phyloP scores from a whole-genome alignment of 2,888 invertebrate species.

The Tinea pellionella region DNA sequence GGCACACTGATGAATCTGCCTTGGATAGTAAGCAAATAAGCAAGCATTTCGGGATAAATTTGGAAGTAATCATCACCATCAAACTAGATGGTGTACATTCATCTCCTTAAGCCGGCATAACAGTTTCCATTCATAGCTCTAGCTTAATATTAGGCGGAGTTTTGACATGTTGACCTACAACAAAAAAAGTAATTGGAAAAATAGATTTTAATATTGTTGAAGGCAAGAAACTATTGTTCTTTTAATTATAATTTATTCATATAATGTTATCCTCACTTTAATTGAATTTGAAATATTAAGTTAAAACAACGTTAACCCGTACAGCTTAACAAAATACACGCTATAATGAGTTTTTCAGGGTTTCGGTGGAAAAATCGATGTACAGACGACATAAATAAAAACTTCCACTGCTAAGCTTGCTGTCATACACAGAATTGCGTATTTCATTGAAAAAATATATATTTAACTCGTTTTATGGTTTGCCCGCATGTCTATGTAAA shows the following conservation, averaged over 20 bases:
- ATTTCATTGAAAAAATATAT: slow-evolving; percentile 6
- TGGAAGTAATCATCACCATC: too few relatives aligned
- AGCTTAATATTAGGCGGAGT: too few relatives aligned
- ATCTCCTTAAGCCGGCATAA: too few relatives aligned
- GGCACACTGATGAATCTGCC: too few relatives aligned
- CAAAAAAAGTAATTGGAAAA: too few relatives aligned
- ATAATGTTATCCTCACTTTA: background rate
- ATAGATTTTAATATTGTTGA: too few relatives aligned
- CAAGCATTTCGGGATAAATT: too few relatives aligned
- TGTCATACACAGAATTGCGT: background rate
- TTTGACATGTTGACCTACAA: too few relatives aligned
- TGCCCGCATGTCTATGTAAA: background rate
- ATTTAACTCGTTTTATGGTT: background rate
- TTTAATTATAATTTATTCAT: background rate
- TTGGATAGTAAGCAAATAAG: too few relatives aligned
- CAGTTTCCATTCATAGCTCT: too few relatives aligned
- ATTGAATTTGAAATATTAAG: background rate
- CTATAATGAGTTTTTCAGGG: background rate
- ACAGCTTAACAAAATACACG: background rate
- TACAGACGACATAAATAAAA: background rate
- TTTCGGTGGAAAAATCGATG: background rate
- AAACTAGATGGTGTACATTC: too few relatives aligned
- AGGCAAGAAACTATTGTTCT: too few relatives aligned
- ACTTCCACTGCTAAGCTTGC: background rate
- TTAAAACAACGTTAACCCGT: background rate